Base-by-base conservation (phyloP, 2,113 vertebrate genomes). In the Leucopsar rothschildi region DNA sequence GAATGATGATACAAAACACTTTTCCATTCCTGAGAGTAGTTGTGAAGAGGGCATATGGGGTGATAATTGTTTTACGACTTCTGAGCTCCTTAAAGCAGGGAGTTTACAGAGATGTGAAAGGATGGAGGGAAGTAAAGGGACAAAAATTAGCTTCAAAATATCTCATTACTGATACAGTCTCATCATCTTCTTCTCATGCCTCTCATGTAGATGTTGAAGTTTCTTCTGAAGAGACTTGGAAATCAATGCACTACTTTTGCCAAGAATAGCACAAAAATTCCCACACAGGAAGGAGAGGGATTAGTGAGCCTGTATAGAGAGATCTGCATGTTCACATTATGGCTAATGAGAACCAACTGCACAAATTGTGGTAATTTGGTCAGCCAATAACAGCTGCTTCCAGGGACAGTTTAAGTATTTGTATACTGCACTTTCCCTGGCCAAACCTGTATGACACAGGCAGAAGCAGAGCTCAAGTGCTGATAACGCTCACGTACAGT, bases 401-500 rank as follows among this genome's bases (percentile, higher is more conserved):
- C 60, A 61, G 17, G 44, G 31, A 45, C 39, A 75, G 27, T 59
- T 70, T 39, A 65, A 93, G 42, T 28, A 24, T 70, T 72, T 35
- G 31, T 44, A 39, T 4, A 22, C 56, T 31, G 28, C 52, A 35
- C 39, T 86, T 84, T 76, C 42, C 63, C 29, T 39, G 45, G 50
- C 28, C 40, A 77, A 50, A 60, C 44, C 31, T 16, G 22, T 18
- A 11, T 0, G 0, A 35, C 0, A 2, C 28, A 77, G 59, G 57
- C 45, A 91, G 45, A 69, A 86, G 50, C 9, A 29, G 0, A 77
- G 24, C 44, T 78, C 39, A 44, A 47, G 35, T 47, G 33, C 23
- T 53, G 33, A 64, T 55, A 87, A 44, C 0, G 0, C 31, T 71
- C 2, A 42, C 55, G 45, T 29, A 52, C 8, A 33, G 18, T 16